A percentile compares a stretch with the other conserved stretches of the same genome.
Evolutionary conservation across 2,113 vertebrate species (phyloP).

Genomic region (Himantopus leucocephalus): DNA sequence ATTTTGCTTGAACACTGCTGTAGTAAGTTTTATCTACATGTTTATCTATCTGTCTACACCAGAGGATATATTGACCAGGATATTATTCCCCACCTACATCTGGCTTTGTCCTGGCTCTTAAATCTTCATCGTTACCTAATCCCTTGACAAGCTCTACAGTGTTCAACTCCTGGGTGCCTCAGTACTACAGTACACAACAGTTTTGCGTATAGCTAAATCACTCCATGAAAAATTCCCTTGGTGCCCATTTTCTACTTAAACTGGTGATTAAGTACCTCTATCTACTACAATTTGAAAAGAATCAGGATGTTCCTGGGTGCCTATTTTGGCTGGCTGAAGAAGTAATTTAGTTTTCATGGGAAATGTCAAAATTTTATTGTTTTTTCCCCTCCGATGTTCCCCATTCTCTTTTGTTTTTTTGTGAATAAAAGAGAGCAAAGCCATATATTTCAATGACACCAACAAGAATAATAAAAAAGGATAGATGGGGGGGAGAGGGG

Average conservation of each 20-base stretch:
- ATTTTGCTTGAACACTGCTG: background rate
- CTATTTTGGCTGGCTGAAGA: slow-evolving; percentile 16
- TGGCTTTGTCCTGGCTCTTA: slow-evolving; percentile 27
- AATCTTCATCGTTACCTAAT: slow-evolving; percentile 54
- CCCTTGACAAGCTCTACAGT: slow-evolving; percentile 1
- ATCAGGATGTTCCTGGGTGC: slow-evolving; percentile 43
- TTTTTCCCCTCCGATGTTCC: background rate
- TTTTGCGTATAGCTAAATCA: slow-evolving; percentile 62
- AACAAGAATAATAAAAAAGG: background rate
- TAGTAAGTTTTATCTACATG: slow-evolving; percentile 35
- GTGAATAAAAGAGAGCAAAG: background rate
- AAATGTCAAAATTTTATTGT: background rate
- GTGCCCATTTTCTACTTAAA: slow-evolving; percentile 43
- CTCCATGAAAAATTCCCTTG: slow-evolving; percentile 47
- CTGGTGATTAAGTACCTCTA: slow-evolving; percentile 48
- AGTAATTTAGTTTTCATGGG: slow-evolving; percentile 24
- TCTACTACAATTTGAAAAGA: slow-evolving; percentile 44
- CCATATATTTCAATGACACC: background rate
- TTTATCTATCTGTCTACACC: slow-evolving; percentile 49
- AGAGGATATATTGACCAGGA: slow-evolving; percentile 33
- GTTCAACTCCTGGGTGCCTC: background rate
- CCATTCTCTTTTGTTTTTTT: background rate
- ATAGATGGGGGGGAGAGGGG: background rate
- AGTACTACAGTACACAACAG: background rate
- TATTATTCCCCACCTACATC: slow-evolving; percentile 20